Evolutionary conservation across 2,797 vertebrate genomes (phyloP).

Genomic region (Spinus pinus): DNA sequence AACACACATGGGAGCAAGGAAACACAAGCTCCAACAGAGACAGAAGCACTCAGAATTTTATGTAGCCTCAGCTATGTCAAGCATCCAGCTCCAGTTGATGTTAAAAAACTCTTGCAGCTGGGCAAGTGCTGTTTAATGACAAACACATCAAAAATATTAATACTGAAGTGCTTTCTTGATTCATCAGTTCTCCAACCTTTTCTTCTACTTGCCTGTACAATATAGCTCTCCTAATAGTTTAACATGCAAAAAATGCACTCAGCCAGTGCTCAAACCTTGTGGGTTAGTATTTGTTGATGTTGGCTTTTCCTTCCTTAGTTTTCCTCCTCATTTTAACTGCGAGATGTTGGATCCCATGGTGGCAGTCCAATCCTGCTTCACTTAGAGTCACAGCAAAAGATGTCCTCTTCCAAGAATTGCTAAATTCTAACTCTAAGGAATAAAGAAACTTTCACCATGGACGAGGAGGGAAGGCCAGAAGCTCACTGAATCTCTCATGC

Average conservation of each 20-base stretch:
- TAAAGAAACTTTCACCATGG: neutral
- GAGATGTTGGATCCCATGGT: neutral
- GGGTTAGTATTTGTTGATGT: neutral
- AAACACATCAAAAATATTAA: neutral
- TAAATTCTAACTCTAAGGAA: neutral
- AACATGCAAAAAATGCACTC: neutral
- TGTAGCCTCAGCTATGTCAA: neutral
- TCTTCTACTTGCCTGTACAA: neutral
- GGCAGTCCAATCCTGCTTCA: neutral
- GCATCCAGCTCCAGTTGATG: fast-evolving
- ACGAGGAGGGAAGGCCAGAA: neutral
- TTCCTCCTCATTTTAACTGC: neutral
- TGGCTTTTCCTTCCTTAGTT: neutral
- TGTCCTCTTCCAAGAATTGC: neutral
- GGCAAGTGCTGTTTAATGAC: neutral
- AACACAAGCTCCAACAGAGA: neutral
- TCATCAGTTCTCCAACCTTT: neutral
- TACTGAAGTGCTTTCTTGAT: neutral
- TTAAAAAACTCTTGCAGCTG: neutral
- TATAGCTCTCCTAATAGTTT: neutral
- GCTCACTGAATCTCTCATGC: fast-evolving
- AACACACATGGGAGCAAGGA: neutral
- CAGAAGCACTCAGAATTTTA: neutral
- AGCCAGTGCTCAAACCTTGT: neutral
- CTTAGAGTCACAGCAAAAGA: neutral